Conservation (phyloP, 2,888 invertebrate species). For the Drosophila emarginata region DNA sequence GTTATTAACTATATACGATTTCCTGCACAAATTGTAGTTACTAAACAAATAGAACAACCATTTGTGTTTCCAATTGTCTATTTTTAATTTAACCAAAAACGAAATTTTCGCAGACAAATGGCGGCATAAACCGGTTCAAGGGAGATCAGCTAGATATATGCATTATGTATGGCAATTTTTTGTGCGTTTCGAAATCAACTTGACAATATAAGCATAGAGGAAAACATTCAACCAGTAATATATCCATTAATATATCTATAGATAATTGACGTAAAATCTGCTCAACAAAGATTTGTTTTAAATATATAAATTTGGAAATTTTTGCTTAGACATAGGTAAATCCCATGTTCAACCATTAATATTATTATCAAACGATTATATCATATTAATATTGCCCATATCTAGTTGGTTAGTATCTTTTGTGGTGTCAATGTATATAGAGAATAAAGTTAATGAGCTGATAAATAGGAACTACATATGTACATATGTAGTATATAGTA, state of each 20-base stretch:
- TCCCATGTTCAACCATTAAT: background rate
- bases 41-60: background rate
- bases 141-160: constrained; percentile 28
- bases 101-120: constrained; percentile 16
- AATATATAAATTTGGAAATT: background rate
- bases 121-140: constrained; percentile 55
- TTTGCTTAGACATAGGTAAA: background rate
- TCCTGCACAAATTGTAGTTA: background rate
- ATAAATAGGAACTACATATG: constrained; percentile 40
- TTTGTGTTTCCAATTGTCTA: constrained; percentile 29
- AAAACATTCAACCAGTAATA: constrained; percentile 23
- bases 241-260: constrained; percentile 18
- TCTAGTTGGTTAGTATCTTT: background rate
- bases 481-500: constrained; percentile 20
- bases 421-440: constrained; percentile 23
- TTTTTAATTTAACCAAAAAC: constrained; percentile 42
- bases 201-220: constrained; percentile 44
- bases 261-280: constrained; percentile 29
- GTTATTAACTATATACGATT: background rate
- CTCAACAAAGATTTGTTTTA: constrained; percentile 19
- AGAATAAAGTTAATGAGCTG: constrained; percentile 35
- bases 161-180: constrained; percentile 27
- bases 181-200: constrained; percentile 58
- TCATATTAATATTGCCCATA: background rate
- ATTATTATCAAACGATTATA: background rate